phyloP scores from a whole-genome alignment of 2,888 invertebrate genomes.

The Taenaris catops region DNA sequence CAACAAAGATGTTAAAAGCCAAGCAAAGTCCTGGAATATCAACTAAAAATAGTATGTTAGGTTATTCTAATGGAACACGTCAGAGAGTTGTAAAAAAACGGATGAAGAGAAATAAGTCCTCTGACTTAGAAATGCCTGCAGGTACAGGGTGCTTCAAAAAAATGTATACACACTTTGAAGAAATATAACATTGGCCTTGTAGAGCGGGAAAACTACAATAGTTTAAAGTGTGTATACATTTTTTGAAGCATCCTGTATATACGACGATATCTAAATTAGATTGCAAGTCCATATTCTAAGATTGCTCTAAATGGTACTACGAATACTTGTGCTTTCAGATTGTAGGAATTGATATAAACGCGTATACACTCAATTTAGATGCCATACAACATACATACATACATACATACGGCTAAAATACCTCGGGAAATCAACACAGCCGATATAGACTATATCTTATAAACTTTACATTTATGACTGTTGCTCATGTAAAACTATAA shows the following conservation, averaged over 20 bases:
- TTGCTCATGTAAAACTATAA: no score
- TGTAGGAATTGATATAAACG: not conserved
- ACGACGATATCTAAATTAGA: slow-evolving; percentile 5
- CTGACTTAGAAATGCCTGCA: slow-evolving; percentile 6
- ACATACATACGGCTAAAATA: no score
- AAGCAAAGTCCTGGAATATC: slow-evolving; percentile 3
- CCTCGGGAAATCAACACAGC: no score
- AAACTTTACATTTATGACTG: no score
- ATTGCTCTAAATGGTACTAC: not conserved
- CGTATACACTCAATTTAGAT: not conserved
- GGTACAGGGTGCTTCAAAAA: no score
- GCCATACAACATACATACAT: slow-evolving; percentile 1
- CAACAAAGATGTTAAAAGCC: slow-evolving; percentile 4
- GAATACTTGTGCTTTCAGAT: slow-evolving; percentile 6
- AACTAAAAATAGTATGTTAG: slow-evolving; percentile 2
- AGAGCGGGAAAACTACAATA: no score
- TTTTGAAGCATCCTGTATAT: no score
- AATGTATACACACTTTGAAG: no score
- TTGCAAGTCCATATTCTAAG: not conserved
- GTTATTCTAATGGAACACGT: slow-evolving; percentile 1
- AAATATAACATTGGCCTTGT: no score
- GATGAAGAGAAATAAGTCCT: slow-evolving; percentile 29
- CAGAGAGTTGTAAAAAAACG: slow-evolving; percentile 29
- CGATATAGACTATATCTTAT: no score
- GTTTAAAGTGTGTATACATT: no score